Conservation (phyloP, 2,113 vertebrate species). For the Corythornis madagascariensis region DNA sequence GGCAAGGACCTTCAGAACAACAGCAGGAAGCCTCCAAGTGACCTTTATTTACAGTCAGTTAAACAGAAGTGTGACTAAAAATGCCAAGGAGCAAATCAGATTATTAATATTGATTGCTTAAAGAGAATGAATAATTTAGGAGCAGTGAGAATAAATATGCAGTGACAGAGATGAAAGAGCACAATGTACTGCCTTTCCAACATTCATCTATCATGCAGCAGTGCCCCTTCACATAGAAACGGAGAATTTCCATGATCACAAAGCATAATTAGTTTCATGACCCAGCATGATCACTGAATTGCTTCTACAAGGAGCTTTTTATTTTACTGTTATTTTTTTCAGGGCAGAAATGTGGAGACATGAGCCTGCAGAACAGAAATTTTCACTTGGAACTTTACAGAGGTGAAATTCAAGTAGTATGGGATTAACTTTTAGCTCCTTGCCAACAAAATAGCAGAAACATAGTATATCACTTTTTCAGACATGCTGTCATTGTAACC, state of each 20-base stretch:
- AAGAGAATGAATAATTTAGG: constrained; percentile 90
- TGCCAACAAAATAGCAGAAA: constrained; percentile 45
- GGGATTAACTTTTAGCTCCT: constrained; percentile 41
- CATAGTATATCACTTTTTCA: not conserved
- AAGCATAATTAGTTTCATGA: constrained; percentile 79
- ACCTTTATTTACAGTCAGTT: constrained; percentile 92
- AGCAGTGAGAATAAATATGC: constrained; percentile 83
- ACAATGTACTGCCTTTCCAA: constrained; percentile 68
- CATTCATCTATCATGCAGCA: constrained; percentile 71
- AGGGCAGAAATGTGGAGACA: constrained; percentile 2
- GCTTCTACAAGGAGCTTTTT: constrained; percentile 34
- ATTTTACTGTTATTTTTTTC: constrained; percentile 35
- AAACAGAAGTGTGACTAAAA: constrained; percentile 89
- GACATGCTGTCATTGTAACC: not conserved
- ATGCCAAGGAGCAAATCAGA: constrained; percentile 86
- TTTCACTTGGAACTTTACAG: constrained; percentile 44
- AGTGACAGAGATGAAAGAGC: constrained; percentile 79
- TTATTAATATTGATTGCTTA: constrained; percentile 91
- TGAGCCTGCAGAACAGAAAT: not conserved
- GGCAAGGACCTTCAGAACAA: constrained; percentile 84
- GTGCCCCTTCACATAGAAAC: constrained; percentile 67
- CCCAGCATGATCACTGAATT: constrained; percentile 62
- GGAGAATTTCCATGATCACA: constrained; percentile 74
- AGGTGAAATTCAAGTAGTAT: constrained; percentile 50
- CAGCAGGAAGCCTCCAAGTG: constrained; percentile 85